These are phyloP conservation scores for Pangasius krempfi DNA, from an alignment of 2,797 vertebrate species.

Conservation along the genomic window DNA sequence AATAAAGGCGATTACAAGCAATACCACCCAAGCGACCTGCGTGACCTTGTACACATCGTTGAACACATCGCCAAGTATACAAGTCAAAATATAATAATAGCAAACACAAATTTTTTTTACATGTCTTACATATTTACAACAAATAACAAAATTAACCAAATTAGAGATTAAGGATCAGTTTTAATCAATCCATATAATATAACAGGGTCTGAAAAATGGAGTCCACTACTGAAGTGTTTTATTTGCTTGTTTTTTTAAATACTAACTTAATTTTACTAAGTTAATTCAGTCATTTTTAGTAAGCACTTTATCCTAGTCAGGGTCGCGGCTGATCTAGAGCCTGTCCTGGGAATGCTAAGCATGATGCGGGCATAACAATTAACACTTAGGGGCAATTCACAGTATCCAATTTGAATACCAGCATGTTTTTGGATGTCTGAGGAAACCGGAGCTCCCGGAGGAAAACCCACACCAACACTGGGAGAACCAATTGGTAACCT, in stretches of 20 bases:
- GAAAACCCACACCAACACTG: not conserved
- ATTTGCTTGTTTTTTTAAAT: not conserved
- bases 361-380: not conserved
- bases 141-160: not conserved
- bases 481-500: not conserved
- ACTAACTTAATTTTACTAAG: no score
- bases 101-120: not conserved
- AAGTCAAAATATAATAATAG: not conserved
- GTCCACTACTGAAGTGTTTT: not conserved
- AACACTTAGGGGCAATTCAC: not conserved
- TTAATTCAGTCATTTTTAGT: not conserved
- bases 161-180: not conserved
- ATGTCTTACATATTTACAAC: not conserved
- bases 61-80: not conserved
- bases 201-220: not conserved
- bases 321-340: not conserved
- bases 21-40: not conserved
- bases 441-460: not conserved
- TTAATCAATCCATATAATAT: not conserved
- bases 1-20: not conserved
- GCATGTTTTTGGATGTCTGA: not conserved
- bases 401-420: not conserved
- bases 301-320: no score
- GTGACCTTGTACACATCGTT: not conserved
- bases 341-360: not conserved